Base-by-base conservation (phyloP, 2,113 vertebrate species). In the Campylomormyrus numenius region DNA sequence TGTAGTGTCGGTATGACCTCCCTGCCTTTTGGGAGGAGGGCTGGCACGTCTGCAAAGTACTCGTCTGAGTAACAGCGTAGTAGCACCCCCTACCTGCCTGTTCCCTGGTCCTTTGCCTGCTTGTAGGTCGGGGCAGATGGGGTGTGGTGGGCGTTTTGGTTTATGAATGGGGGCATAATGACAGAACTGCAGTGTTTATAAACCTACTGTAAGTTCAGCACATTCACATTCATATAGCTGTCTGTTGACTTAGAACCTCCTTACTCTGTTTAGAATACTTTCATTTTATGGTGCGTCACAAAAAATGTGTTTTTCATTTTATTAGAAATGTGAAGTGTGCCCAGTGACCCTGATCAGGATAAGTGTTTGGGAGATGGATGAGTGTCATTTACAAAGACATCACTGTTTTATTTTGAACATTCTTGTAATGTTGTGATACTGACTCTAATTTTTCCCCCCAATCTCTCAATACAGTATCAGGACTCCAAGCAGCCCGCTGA, bases 401-500 rank as follows among this genome's bases (percentile, higher is more conserved):
- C 45, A 15, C 49, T 31, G 27, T 31, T 87, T 87, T 87, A 87
- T 87, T 31, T 74, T 74, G 3, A 35, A 35, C 9, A 35, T 62
- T 62, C 56, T 62, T n/a, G 56, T 62, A 62, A 62, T 62, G 56
- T 62, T 62, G 56, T 62, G 24, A 35, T 74, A 15, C 74, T 80
- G 74, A 42, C 17, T 80, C 31, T 2, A 5, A 10, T 80, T 42
- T 39, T 7, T 2, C 15, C 11, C 70, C 70, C 15, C 74, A 15
- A 19, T 80, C 74, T 80, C 35, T 80, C 74, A 80, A 42, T 80
- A 80, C 35, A 17, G 35, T 42, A 80, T 5, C 95, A 98, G 97
- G 97, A 98, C 88, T 96, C 96, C 62, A 97, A 96, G 93, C 96
- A 93, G 89, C 96, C 96, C 11, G 93, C 95, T 91, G 97, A 98